Evolutionary conservation across 2,888 invertebrate species (phyloP).

Genomic region (Synanthedon andrenaeformis): DNA sequence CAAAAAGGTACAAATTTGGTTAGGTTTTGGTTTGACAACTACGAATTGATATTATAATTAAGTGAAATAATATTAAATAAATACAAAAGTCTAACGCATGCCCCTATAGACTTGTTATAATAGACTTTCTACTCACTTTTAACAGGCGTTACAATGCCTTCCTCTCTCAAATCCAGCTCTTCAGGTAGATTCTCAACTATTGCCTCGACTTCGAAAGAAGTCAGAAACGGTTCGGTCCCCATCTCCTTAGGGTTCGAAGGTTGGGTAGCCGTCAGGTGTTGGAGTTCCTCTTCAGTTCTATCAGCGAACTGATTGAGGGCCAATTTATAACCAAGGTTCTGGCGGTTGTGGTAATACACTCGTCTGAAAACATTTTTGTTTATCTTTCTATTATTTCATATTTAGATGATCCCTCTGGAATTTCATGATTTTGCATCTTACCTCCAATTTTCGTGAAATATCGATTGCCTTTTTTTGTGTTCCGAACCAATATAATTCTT

Average conservation of each 20-base stretch:
- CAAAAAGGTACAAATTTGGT: no score
- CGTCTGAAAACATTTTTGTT: conserved; percentile 19
- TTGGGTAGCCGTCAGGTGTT: conserved; percentile 14
- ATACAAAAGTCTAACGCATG: no score
- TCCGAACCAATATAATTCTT: conserved; percentile 22
- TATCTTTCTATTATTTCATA: no score
- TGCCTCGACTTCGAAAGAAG: conserved; percentile 13
- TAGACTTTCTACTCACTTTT: conserved; percentile 20
- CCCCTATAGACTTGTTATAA: no score
- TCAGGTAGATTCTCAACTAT: conserved; percentile 22
- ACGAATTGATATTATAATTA: no score
- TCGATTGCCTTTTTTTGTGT: conserved; percentile 20
- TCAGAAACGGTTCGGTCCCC: conserved; percentile 19
- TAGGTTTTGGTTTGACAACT: no score
- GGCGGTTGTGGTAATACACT: conserved; percentile 24
- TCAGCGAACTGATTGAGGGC: conserved; percentile 33
- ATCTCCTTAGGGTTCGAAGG: conserved; percentile 8
- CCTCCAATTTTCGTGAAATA: conserved; percentile 30
- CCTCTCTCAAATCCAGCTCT: conserved; percentile 26
- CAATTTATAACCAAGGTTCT: conserved; percentile 25
- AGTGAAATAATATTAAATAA: no score
- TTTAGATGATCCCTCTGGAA: no score
- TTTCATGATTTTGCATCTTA: no score
- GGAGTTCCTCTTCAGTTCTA: conserved; percentile 18
- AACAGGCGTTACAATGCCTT: conserved; percentile 25